Base-by-base conservation (phyloP, 2,113 vertebrate species). In the Neomonachus schauinslandi region DNA sequence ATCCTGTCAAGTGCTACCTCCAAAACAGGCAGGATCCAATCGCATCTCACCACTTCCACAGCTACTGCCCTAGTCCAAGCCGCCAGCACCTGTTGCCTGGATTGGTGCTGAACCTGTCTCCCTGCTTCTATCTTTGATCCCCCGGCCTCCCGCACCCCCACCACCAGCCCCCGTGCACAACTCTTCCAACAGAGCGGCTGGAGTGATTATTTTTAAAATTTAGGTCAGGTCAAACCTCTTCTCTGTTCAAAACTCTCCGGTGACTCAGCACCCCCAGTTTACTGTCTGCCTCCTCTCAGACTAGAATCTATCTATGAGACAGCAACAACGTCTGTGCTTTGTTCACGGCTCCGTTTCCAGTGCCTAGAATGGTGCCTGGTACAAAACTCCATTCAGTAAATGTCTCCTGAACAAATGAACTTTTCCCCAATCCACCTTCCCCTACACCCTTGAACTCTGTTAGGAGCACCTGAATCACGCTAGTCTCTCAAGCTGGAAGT, bases 131-230 rank as follows among this genome's bases (percentile, higher is more conserved):
- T 19, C 26, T 89, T 93, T 86, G 33, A 82, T n/a, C 7, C 12
- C 63, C 74, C 9, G 14, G 21, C 14, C 31, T 65, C 8, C 31
- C 3, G 11, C 22, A 74, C 21, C 21, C 36, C 46, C 5, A 13
- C 4, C 31, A 63, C 7, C 7, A 80, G 26, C 6, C 19, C 31
- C 59, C 79, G 0, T 49, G 22, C 16, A 71, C 57, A 94, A 83
- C 76, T 81, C 61, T 76, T 6, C 42, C 13, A 46, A 53, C 72
- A 51, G 6, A 51, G 55, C 9, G 57, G 51, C 33, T 10, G 79
- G 28, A 81, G 46, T 72, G 80, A 65, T 67, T 86, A 91, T 82
- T 91, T 91, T 87, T 18, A 42, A 94, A 91, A 53, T 86, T 74
- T 67, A 59, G 42, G 49, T 95, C 49, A 77, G 11, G 77, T 80